phyloP scores from a whole-genome alignment of 2,888 invertebrate species.

The Osmoderma eremita region DNA sequence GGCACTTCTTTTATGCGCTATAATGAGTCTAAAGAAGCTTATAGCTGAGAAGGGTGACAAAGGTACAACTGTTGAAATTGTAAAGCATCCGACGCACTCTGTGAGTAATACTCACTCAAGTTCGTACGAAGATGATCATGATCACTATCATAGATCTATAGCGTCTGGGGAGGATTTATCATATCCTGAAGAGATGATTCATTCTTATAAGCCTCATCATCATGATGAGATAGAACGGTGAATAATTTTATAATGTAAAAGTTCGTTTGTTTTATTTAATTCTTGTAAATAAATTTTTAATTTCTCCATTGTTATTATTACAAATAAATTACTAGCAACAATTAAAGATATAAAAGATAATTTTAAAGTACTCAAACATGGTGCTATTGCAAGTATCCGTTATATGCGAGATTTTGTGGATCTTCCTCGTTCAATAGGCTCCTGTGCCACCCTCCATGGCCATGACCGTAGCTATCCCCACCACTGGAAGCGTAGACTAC shows the following conservation, averaged over 20 bases:
- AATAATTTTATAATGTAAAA: neutral
- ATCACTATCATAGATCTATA: conserved; percentile 44
- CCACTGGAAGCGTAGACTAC: conserved; percentile 67
- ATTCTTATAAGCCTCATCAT: conserved; percentile 22
- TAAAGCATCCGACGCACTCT: conserved; percentile 85
- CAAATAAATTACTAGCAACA: neutral
- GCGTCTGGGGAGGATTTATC: conserved; percentile 38
- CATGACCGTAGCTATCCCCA: conserved; percentile 58
- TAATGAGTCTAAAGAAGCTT: conserved; percentile 83
- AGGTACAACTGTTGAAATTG: conserved; percentile 86
- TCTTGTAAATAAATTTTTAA: conserved; percentile 11
- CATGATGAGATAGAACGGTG: neutral
- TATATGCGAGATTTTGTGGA: conserved; percentile 32
- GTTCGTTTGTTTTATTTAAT: conserved; percentile 1
- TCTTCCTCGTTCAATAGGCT: conserved; percentile 45
- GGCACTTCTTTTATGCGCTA: conserved; percentile 80
- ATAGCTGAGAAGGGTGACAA: conserved; percentile 74
- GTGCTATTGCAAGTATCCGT: conserved; percentile 8
- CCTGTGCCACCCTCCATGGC: conserved; percentile 54
- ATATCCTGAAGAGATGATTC: conserved; percentile 20
- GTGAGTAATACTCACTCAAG: conserved; percentile 81
- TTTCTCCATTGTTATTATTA: neutral
- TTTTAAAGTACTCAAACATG: neutral
- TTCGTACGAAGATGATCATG: conserved; percentile 63
- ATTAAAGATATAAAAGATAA: neutral